Base-by-base conservation (phyloP, 2,113 vertebrate genomes). In the Neofelis nebulosa region DNA sequence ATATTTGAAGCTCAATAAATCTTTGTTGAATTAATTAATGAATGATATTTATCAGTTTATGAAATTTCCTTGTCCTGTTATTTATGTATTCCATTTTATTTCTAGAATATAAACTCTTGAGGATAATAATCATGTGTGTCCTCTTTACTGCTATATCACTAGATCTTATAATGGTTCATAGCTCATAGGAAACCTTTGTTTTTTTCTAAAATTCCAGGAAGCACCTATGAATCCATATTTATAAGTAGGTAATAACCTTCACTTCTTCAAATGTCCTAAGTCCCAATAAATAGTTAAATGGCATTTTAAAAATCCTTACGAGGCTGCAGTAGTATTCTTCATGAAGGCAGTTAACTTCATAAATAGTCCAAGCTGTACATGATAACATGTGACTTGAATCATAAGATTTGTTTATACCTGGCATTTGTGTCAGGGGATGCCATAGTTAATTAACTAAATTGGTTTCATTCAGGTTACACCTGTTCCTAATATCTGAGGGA, bases 401-500 rank as follows among this genome's bases (percentile, higher is more conserved):
- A 84, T 68, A 94, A 83, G 21, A 91, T 10, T 84, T 92, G 25
- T 78, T 96, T 79, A 95, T 65, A 95, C 15, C 45, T 55, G 61
- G 65, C 69, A 74, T n/a, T 96, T 74, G 23, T 92, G 21, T 92
- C 88, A 95, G n/a, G 18, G 15, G 45, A 68, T 36, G 50, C 52
- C 80, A 31, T 21, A 92, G 52, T 92, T 95, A 74, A 92, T 92
- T 92, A 91, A 63, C 50, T 93, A 86, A 96, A 89, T 33, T 85
- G 36, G 12, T 5, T 50, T 85, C 36, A 86, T 86, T 92, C 15
- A 55, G 23, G n/a, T 52, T 96, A 57, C 48, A 81, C 18, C 68
- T 78, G 18, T 94, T 93, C 69, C 12, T 84, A 84, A 94, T 84
- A 93, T 50, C 7, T 21, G 92, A 63, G 45, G n/a, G 7, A 66